Percentiles rank a stretch among this genome's conserved stretches.
phyloP scores from a whole-genome alignment of 2,888 invertebrate genomes.

The Cheilosia vulpina region DNA sequence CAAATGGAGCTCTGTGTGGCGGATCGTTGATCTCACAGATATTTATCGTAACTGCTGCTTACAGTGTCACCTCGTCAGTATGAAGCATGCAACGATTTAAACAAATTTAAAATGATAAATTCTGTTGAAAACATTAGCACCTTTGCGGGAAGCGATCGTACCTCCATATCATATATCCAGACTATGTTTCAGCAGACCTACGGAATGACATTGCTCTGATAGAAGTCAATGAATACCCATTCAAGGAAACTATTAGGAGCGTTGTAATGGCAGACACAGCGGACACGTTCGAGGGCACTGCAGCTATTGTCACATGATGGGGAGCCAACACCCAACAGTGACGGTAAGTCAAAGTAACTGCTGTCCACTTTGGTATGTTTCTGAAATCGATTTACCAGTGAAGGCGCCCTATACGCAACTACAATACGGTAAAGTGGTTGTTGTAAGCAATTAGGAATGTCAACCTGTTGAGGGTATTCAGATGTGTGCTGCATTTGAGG shows the following conservation, averaged over 20 bases:
- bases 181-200: neutral
- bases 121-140: neutral
- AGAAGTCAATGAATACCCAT: neutral
- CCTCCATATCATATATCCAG: neutral
- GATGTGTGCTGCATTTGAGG: neutral
- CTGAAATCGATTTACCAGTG: too few species aligned
- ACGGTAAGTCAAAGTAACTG: neutral
- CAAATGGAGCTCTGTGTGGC: neutral
- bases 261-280: neutral
- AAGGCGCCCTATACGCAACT: neutral
- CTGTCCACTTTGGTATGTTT: neutral
- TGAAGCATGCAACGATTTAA: too few species aligned
- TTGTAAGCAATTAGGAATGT: neutral
- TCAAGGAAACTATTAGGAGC: neutral
- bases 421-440: neutral
- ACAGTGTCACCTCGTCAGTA: neutral
- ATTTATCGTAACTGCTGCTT: neutral
- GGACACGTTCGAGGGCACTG: neutral
- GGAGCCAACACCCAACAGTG: neutral
- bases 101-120: neutral
- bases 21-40: neutral
- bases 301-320: neutral
- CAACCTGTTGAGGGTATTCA: neutral
- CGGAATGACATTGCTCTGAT: neutral
- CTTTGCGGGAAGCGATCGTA: neutral